These are phyloP conservation scores for Diorhabda sublineata DNA, from an alignment of 1,140 invertebrate species.

Conservation along the genomic window DNA sequence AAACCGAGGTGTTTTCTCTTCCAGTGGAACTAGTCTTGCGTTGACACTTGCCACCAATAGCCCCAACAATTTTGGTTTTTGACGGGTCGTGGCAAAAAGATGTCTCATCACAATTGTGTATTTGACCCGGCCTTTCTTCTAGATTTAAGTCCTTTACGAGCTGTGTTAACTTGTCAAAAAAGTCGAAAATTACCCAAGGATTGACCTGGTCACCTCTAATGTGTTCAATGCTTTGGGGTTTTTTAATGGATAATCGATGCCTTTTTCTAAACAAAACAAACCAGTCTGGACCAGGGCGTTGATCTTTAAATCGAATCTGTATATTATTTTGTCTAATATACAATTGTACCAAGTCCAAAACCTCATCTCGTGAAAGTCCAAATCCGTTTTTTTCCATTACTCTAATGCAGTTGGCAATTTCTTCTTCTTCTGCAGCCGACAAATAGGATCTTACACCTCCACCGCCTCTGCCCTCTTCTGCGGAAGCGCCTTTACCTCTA, in stretches of 20 bases:
- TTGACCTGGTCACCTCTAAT: too few relatives aligned
- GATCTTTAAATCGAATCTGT: too few relatives aligned
- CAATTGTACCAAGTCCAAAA: constrained; percentile 31
- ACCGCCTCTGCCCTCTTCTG: background rate
- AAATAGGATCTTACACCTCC: constrained; percentile 16
- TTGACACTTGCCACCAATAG: background rate
- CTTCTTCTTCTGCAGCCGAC: constrained; percentile 21
- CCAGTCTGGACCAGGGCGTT: too few relatives aligned
- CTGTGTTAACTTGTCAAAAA: too few relatives aligned
- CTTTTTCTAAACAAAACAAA: too few relatives aligned
- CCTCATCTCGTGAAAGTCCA: constrained; percentile 34
- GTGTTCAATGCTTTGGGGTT: too few relatives aligned
- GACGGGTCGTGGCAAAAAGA: constrained; percentile 7
- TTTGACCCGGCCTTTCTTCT: too few relatives aligned
- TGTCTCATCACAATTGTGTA: background rate
- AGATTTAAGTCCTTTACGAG: too few relatives aligned
- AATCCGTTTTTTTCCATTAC: constrained; percentile 39
- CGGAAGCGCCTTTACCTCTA: background rate
- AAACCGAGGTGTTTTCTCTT: constrained; percentile 9
- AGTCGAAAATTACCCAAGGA: too few relatives aligned
- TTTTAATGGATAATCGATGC: too few relatives aligned
- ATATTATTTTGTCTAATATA: too few relatives aligned
- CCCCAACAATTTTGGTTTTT: constrained; percentile 9
- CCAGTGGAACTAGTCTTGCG: constrained; percentile 4
- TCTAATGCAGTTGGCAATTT: constrained; percentile 28